These are phyloP conservation scores for Cremastinae sp. DNA, from an alignment of 2,888 invertebrate genomes.

Conservation along the genomic window DNA sequence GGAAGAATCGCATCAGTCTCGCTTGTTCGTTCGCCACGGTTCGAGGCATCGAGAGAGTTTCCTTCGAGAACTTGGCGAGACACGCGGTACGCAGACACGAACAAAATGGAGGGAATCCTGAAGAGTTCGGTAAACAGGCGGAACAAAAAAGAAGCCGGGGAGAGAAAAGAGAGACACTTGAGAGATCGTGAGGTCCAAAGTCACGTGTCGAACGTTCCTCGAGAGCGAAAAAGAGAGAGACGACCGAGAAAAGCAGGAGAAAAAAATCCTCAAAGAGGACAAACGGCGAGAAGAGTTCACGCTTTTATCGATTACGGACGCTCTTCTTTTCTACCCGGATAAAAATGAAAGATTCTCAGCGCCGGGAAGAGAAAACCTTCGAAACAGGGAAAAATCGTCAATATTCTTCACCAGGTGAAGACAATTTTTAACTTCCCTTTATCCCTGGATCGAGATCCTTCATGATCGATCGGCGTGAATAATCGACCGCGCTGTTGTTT, in stretches of 20 bases:
- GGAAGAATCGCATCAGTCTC: slow-evolving; percentile 46
- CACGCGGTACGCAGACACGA: slow-evolving; percentile 6
- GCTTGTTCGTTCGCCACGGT: slow-evolving; percentile 56
- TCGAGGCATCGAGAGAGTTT: slow-evolving; percentile 51
- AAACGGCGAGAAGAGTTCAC: slow-evolving; percentile 25
- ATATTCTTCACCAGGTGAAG: slow-evolving; percentile 32
- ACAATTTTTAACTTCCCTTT: slow-evolving; percentile 6
- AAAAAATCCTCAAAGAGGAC: slow-evolving; percentile 6
- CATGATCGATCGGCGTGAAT: slow-evolving; percentile 56
- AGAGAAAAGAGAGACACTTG: slow-evolving; percentile 1
- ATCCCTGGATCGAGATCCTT: slow-evolving; percentile 1
- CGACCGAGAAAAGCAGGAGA: slow-evolving; percentile 12
- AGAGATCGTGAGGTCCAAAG: neutral
- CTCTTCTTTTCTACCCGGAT: no score
- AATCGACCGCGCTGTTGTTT: slow-evolving; percentile 36
- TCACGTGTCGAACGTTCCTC: slow-evolving; percentile 25
- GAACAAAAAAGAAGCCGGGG: slow-evolving; percentile 24
- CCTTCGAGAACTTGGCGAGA: slow-evolving; percentile 4
- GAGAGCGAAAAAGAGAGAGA: slow-evolving; percentile 21
- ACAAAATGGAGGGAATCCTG: slow-evolving; percentile 31
- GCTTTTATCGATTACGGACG: slow-evolving; percentile 35
- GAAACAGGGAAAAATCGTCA: slow-evolving; percentile 15
- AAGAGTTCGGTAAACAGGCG: slow-evolving; percentile 57
- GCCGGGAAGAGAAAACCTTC: neutral
- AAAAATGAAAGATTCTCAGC: slow-evolving; percentile 6